These are phyloP conservation scores for Malurus splendens DNA, from an alignment of 2,797 vertebrate genomes.

Conservation along the genomic window DNA sequence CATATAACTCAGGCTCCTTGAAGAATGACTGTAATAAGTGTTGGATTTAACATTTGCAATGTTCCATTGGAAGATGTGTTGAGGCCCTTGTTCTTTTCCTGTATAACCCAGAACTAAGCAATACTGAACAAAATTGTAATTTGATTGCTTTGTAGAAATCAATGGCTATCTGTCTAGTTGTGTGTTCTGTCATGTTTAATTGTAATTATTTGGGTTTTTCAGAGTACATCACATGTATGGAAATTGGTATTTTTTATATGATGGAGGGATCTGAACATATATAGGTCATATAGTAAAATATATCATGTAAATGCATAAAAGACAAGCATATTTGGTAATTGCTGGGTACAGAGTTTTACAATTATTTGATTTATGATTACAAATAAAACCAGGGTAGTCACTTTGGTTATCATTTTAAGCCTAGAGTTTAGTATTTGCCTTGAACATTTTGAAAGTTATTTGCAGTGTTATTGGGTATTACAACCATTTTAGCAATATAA, in stretches of 20 bases:
- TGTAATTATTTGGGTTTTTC: neutral
- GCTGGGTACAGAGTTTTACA: neutral
- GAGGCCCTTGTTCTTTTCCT: neutral
- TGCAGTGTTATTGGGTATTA: neutral
- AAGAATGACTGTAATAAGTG: neutral
- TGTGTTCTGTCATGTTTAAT: neutral
- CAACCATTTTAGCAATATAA: neutral
- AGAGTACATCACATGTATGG: fast-evolving
- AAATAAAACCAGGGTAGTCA: neutral
- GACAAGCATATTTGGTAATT: neutral
- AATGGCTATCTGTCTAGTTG: neutral
- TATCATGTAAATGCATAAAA: neutral
- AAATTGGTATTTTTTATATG: neutral
- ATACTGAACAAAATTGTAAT: neutral
- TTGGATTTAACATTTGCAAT: neutral
- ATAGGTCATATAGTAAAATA: neutral
- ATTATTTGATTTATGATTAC: neutral
- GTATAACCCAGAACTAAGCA: neutral
- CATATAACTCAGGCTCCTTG: neutral
- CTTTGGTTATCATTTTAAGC: neutral
- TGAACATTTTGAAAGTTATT: neutral
- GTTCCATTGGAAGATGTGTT: neutral
- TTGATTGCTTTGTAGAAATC: neutral
- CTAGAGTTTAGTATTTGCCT: neutral
- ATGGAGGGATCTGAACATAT: neutral